Percentiles rank a stretch among this genome's conserved stretches.
These are phyloP conservation scores for Myotis daubentonii DNA, from an alignment of 2,797 vertebrate species.

Conservation along the genomic window DNA sequence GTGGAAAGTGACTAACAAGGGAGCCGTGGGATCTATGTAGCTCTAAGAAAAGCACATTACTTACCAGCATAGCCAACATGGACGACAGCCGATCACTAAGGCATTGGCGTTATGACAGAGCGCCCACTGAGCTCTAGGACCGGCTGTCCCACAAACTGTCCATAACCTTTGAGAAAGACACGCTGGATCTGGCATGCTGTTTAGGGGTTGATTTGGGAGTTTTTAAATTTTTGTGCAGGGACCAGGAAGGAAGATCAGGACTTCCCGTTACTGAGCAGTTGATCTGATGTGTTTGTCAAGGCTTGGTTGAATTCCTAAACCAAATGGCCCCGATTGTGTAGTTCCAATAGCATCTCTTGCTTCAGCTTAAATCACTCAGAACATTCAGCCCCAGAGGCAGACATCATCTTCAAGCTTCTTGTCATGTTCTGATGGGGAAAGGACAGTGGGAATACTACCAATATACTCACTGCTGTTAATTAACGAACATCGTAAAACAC, in stretches of 20 bases:
- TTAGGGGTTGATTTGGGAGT: neutral
- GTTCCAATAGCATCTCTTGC: neutral
- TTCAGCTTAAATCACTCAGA: neutral
- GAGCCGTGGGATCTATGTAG: slow-evolving; percentile 28
- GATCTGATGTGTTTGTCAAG: neutral
- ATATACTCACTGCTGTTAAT: neutral
- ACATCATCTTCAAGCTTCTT: neutral
- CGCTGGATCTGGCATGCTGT: neutral
- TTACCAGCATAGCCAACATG: neutral
- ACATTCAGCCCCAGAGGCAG: neutral
- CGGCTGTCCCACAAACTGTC: neutral
- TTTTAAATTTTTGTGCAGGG: neutral
- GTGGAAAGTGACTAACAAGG: slow-evolving; percentile 53
- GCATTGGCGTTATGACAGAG: neutral
- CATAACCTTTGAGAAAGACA: neutral
- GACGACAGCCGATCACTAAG: neutral
- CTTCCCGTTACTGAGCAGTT: neutral
- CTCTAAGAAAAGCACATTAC: slow-evolving; percentile 1
- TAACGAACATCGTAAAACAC: neutral
- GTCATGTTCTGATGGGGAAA: neutral
- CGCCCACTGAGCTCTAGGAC: neutral
- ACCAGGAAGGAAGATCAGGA: neutral
- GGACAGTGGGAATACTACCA: neutral
- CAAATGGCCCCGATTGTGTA: neutral
- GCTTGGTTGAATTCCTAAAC: neutral